Base-by-base conservation (phyloP, 2,888 invertebrate species). In the Bugula neritina region DNA sequence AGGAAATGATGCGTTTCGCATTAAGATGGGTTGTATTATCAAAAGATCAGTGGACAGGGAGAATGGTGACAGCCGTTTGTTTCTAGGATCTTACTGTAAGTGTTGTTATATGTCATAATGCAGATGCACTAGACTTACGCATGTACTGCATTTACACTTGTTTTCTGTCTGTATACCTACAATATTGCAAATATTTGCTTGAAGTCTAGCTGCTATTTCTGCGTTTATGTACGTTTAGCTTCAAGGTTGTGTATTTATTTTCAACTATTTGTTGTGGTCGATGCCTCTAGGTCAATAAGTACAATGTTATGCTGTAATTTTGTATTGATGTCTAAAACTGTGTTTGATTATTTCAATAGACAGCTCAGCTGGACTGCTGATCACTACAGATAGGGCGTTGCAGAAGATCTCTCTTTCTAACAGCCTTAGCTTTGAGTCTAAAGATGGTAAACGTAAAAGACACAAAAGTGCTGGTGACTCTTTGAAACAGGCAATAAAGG, bases 11-110 rank as follows among this genome's bases (percentile, higher is more conserved):
- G 86, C 86, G 74, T 85, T 90, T 76, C 86, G 89, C 43, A 85
- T 85, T 43, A 86, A 89, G 76, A 83, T 89, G 73, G 88, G 89
- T 52, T 90, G 88, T 81, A 90, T 90, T 77, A 90, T 90, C 0
- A 86, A 88, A 71, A 87, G 87, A 76, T 86, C 88, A 1, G 81
- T 80, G 0, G 77, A 78, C 71, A 80, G 79, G 72, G 34, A 79
- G 29, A 77, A 77, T 35, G 77, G 75, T 72, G 72, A 35, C 63
- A 75, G 74, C 69, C 63, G 31, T 31, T 31, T 31, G 10, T 17
- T 63, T 31, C 27, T 31, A 25, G 63, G 63, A 3, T 31, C 31
- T 31, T n/a, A 63, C n/a, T 63, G 63, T 63, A 63, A 63, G 63
- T 63, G 5, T 29, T 31, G 43, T 43, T n/a, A n/a, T n/a, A n/a